phyloP scores from a whole-genome alignment of 1,140 invertebrate species.

The Thalassaphorura encarpata region DNA sequence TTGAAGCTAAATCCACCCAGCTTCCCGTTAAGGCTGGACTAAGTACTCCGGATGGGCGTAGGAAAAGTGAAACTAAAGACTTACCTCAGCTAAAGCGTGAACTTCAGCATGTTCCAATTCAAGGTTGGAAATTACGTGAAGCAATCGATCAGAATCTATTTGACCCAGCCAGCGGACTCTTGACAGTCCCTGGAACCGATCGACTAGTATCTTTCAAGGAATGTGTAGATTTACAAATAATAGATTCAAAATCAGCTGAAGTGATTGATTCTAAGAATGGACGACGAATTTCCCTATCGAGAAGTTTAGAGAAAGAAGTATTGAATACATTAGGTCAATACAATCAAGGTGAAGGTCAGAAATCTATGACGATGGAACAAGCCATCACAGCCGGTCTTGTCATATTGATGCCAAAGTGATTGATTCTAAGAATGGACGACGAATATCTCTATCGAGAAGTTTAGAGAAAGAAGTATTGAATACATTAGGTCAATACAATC shows the following conservation, averaged over 20 bases:
- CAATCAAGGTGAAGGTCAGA: constrained; percentile 40
- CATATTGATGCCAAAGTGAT: neutral
- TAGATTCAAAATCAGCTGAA: constrained; percentile 65
- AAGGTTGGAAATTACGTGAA: constrained; percentile 66
- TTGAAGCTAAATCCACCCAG: constrained; percentile 39
- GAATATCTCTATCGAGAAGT: constrained; percentile 42
- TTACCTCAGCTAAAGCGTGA: constrained; percentile 39
- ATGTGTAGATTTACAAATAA: constrained; percentile 71
- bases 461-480: constrained; percentile 69
- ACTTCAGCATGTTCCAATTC: constrained; percentile 61
- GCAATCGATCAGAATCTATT: constrained; percentile 66
- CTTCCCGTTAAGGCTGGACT: neutral
- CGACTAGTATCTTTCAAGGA: constrained; percentile 75
- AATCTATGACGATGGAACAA: constrained; percentile 43
- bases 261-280: constrained; percentile 63
- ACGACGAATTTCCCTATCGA: constrained; percentile 56
- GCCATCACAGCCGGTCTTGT: constrained; percentile 48
- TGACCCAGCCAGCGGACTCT: constrained; percentile 67
- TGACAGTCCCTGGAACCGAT: constrained; percentile 77
- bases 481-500: constrained; percentile 58
- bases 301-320: constrained; percentile 65
- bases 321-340: constrained; percentile 68
- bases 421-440: neutral
- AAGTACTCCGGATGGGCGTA: neutral
- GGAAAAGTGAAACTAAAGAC: neutral